Percentiles rank a stretch among this genome's conserved stretches.
Conservation (phyloP, 2,888 invertebrate genomes). For the Thecocarcelia acutangulata region DNA sequence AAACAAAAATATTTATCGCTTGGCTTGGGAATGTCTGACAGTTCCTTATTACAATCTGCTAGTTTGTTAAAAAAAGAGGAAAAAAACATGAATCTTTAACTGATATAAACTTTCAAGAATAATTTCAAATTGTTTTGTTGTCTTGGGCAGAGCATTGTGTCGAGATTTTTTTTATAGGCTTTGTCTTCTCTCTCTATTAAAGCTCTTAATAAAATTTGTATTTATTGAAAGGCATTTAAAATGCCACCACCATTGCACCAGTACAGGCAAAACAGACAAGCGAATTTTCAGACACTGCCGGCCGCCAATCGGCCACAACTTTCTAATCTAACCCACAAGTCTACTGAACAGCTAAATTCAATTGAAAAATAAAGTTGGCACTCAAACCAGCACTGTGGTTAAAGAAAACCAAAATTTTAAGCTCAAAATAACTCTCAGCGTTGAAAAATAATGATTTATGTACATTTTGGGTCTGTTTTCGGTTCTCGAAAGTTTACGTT, state of each 20-base stretch:
- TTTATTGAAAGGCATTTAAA: conserved; percentile 66
- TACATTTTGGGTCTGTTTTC: too few relatives aligned
- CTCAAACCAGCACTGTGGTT: conserved; percentile 39
- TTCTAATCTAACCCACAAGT: conserved; percentile 71
- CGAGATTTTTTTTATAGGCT: conserved; percentile 15
- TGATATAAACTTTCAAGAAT: conserved; percentile 62
- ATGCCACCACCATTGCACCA: conserved; percentile 55
- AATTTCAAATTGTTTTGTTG: conserved; percentile 55
- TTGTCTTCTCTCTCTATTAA: conserved; percentile 30
- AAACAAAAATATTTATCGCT: neutral
- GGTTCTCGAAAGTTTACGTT: too few relatives aligned
- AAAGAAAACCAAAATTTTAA: neutral
- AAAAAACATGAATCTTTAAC: conserved; percentile 43
- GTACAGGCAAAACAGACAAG: conserved; percentile 10
- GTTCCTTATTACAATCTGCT: conserved; percentile 53
- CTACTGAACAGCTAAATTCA: conserved; percentile 51
- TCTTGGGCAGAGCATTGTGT: neutral
- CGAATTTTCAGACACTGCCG: conserved; percentile 33
- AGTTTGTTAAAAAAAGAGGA: neutral
- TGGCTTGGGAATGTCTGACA: conserved; percentile 44
- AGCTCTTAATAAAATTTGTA: conserved; percentile 64
- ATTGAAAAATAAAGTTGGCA: conserved; percentile 41
- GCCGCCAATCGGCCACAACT: conserved; percentile 59
- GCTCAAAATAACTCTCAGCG: neutral
- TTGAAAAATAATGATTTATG: neutral